Evolutionary conservation across 2,888 invertebrate species (phyloP).

Genomic region (Chrysolina haemoptera): DNA sequence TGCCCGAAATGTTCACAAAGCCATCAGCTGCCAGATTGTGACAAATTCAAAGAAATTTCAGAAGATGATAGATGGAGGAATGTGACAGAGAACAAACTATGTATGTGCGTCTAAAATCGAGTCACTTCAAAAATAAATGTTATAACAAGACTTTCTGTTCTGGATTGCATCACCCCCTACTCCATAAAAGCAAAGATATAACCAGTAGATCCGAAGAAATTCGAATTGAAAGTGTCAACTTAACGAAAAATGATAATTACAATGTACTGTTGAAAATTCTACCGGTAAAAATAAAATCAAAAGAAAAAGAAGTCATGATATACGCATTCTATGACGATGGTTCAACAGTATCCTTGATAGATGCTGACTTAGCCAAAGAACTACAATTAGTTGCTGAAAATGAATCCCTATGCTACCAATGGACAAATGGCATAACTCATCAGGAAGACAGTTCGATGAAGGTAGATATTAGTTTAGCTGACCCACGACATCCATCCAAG

Average conservation of each 20-base stretch:
- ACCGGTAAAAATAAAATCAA: slow-evolving; percentile 17
- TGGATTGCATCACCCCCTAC: too few relatives aligned
- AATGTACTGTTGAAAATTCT: slow-evolving; percentile 12
- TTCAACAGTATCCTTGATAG: slow-evolving; percentile 14
- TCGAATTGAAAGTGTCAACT: too few relatives aligned
- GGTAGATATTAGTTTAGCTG: not conserved
- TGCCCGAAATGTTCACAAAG: too few relatives aligned
- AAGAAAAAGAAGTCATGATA: slow-evolving; percentile 10
- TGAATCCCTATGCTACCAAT: not conserved
- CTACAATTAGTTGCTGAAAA: not conserved
- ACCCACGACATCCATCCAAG: not conserved
- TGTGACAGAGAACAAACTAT: too few relatives aligned
- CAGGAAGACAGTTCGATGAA: slow-evolving; percentile 8
- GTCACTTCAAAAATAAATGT: too few relatives aligned
- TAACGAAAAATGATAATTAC: slow-evolving; percentile 1
- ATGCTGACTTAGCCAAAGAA: not conserved
- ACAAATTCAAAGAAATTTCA: too few relatives aligned
- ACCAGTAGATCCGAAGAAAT: too few relatives aligned
- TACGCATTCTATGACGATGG: slow-evolving; percentile 17
- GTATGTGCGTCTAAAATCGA: too few relatives aligned
- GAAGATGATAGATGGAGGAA: too few relatives aligned
- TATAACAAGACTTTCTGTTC: too few relatives aligned
- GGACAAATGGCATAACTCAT: slow-evolving; percentile 1
- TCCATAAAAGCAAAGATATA: too few relatives aligned
- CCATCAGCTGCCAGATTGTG: too few relatives aligned